phyloP scores from a whole-genome alignment of 2,113 vertebrate genomes.

The Glaucidium brasilianum region DNA sequence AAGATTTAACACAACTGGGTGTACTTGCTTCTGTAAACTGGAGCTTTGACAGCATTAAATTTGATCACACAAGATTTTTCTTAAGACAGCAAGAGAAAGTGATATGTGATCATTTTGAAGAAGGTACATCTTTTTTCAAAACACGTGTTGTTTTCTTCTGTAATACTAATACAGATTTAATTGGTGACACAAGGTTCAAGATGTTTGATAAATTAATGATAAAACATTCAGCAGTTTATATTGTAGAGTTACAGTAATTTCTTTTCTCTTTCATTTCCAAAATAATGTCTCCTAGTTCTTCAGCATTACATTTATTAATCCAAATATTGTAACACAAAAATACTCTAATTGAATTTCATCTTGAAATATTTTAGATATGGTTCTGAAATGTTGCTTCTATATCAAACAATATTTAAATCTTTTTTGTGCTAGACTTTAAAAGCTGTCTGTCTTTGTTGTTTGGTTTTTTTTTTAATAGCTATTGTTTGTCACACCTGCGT shows the following conservation, averaged over 20 bases:
- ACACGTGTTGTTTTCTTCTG: neutral
- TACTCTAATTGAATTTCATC: neutral
- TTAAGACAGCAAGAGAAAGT: constrained; percentile 79
- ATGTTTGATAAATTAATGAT: neutral
- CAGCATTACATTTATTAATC: neutral
- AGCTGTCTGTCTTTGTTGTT: neutral
- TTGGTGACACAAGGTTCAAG: neutral
- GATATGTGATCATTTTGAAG: constrained; percentile 57
- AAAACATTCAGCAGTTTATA: neutral
- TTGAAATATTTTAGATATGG: neutral
- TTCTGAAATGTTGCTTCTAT: neutral
- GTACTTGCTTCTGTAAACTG: constrained; percentile 56
- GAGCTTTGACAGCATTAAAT: constrained; percentile 71
- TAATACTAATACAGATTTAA: neutral
- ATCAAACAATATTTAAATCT: neutral
- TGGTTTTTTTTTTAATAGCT: neutral
- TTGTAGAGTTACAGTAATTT: neutral
- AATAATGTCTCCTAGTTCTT: neutral
- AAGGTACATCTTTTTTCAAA: constrained; percentile 46
- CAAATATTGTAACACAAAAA: neutral
- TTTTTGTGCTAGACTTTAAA: neutral
- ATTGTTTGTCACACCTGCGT: neutral
- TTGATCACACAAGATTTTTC: constrained; percentile 78
- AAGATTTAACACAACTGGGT: constrained; percentile 52
- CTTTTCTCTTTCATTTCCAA: neutral